Conservation (phyloP, 2,113 vertebrate species). For the Nothoprocta pentlandii region DNA sequence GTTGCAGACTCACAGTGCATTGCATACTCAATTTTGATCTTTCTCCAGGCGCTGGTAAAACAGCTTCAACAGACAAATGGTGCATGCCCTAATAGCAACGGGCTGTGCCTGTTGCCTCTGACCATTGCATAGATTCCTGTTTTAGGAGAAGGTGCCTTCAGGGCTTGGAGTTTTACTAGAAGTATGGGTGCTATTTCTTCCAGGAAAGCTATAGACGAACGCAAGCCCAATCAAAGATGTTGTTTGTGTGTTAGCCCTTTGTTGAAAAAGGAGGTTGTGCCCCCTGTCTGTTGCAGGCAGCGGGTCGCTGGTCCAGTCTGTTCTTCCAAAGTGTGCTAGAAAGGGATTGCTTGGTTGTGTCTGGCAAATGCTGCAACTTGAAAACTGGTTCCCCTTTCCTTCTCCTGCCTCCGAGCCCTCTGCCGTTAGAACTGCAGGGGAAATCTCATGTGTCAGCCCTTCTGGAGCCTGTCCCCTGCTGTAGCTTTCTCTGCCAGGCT, state of each 20-base stretch:
- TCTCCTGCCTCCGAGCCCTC: not conserved
- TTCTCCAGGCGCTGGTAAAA: not conserved
- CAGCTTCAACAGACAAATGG: not conserved
- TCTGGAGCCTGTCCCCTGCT: not conserved
- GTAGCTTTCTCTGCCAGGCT: not conserved
- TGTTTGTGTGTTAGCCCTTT: not conserved
- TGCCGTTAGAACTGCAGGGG: not conserved
- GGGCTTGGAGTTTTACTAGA: not conserved
- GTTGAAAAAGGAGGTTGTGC: not conserved
- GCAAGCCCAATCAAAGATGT: not conserved
- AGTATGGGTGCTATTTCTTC: not conserved
- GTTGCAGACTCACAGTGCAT: not conserved
- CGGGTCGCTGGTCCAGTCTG: not conserved
- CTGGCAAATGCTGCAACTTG: not conserved
- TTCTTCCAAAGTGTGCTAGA: not conserved
- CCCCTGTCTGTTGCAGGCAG: not conserved
- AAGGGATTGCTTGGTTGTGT: not conserved
- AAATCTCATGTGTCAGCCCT: not conserved
- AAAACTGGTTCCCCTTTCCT: fast-evolving
- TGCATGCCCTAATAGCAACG: not conserved
- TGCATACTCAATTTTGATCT: not conserved
- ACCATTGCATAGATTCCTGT: not conserved
- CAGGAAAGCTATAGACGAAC: not conserved
- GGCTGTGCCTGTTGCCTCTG: not conserved
- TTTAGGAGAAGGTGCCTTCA: not conserved